Base-by-base conservation (phyloP, 1,140 invertebrate genomes). In the Teleopsis dalmanni region DNA sequence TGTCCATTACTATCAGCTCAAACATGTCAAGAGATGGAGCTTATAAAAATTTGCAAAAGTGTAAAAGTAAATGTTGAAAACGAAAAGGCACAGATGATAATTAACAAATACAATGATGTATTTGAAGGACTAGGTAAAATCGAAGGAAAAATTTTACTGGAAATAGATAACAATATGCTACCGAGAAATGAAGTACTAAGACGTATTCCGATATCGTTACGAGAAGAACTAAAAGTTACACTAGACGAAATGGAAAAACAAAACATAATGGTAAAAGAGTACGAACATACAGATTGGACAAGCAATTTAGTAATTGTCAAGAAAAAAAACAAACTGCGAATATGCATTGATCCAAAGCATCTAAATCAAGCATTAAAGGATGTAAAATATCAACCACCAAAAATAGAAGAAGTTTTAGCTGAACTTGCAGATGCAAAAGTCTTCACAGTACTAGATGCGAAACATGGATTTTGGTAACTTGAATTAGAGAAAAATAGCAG, bases 341-440 rank as follows among this genome's bases (percentile, higher is more conserved):
- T 50, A 22, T 50, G 48, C 40, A 38, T 56, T 6, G 51, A 53
- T 36, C 51, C 54, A 4, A 56, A 51, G 22, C 47, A 47, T 19
- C 19, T 55, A 33, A 53, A 53, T 35, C 29, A 18, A 10, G 35
- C 18, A 16, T 48, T 56, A 26, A 56, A 49, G 18, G 13, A 44
- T 19, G 48, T 52, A 40, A 50, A 57, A 19, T 56, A 37, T 33
- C 25, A 49, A 8, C 55, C 58, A 21, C 55, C 55, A n/a, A 58
- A 55, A 6, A 47, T 53, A 4, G 53, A 63, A 26, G 55, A 56
- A 25, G 31, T 55, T 13, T 50, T 33, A 9, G 22, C 31, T 18
- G 23, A 47, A 46, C 9, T 51, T 18, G 36, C 18, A 22, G 35
- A 40, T 37, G 47, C 52, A 42, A 22, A 22, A 5, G 23, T 48